These are phyloP conservation scores for Etheostoma nigrum DNA, from an alignment of 2,797 vertebrate genomes.

Conservation along the genomic window DNA sequence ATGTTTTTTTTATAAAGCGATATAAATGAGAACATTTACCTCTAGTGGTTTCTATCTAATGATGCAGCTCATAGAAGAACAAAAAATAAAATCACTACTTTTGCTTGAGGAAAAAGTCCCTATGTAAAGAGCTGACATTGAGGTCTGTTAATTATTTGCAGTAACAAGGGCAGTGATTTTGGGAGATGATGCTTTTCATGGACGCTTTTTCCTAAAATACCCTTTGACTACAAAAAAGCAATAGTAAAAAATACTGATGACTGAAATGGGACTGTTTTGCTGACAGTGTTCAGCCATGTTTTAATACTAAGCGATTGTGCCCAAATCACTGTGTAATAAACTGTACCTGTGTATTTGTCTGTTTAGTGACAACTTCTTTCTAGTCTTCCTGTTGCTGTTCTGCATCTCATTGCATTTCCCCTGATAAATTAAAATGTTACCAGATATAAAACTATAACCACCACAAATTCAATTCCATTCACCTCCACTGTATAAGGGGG, in stretches of 20 bases:
- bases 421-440: background rate
- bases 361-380: background rate
- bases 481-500: background rate
- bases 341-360: background rate
- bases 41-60: background rate
- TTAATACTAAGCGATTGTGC: background rate
- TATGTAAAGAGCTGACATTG: background rate
- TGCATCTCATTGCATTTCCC: too few species aligned
- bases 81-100: background rate
- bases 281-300: background rate
- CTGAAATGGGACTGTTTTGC: background rate
- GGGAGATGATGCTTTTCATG: conserved; percentile 4
- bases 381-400: background rate
- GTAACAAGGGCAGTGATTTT: background rate
- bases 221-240: background rate
- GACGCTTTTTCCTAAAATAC: background rate
- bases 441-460: too few species aligned
- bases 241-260: background rate
- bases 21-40: background rate
- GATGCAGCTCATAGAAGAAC: background rate
- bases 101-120: background rate
- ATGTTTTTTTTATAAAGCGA: too few species aligned
- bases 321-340: background rate
- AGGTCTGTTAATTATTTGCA: conserved; percentile 3
- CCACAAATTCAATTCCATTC: too few species aligned